Percentiles rank a stretch among this genome's conserved stretches.
phyloP scores from a whole-genome alignment of 2,797 vertebrate species.

The Halcyon chelicuti region DNA sequence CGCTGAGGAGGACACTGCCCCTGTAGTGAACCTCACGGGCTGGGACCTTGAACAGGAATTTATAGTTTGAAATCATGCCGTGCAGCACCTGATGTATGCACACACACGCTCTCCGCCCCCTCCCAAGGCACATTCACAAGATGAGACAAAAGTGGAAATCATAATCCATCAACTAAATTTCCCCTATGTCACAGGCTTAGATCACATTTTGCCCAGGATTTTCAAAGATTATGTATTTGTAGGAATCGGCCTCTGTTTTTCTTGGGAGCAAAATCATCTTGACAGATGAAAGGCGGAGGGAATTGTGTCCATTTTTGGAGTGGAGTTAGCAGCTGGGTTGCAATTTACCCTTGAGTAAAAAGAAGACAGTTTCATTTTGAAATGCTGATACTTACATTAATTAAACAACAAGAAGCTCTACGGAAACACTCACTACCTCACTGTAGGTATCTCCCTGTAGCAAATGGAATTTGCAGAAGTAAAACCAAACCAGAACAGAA shows the following conservation, averaged over 20 bases:
- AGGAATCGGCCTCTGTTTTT: background rate
- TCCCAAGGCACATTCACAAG: background rate
- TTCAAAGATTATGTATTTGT: background rate
- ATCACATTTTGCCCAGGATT: background rate
- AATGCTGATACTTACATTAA: background rate
- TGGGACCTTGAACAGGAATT: background rate
- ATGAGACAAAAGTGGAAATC: background rate
- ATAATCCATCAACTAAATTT: background rate
- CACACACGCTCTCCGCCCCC: background rate
- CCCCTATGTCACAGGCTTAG: background rate
- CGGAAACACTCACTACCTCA: background rate
- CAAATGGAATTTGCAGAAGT: background rate
- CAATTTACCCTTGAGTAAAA: background rate
- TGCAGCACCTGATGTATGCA: background rate
- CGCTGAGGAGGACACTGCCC: rapidly evolving
- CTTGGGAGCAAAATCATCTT: background rate
- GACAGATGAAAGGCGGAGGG: background rate
- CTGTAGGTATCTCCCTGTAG: background rate
- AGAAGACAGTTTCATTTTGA: background rate
- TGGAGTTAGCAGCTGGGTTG: background rate
- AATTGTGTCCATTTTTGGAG: background rate
- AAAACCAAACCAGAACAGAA: background rate
- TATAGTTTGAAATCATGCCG: background rate
- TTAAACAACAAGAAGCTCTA: background rate
- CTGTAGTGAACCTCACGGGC: rapidly evolving